Evolutionary conservation across 1,140 invertebrate genomes (phyloP), one percentile per base, ranked within the genome.

Genomic region (Drosophila seguyi): DNA sequence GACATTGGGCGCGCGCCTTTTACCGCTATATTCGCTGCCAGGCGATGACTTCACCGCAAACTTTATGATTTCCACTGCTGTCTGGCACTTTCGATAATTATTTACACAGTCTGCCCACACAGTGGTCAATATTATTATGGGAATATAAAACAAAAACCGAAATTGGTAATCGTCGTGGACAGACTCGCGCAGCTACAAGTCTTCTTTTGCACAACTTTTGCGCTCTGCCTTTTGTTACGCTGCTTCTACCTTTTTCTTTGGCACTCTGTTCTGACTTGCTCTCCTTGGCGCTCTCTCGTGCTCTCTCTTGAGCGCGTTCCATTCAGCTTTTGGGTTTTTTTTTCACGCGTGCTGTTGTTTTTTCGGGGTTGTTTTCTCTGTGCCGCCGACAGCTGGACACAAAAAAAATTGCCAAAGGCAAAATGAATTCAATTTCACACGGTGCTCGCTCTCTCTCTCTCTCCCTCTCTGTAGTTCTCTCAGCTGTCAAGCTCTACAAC

Each of bases 201-300:
- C 84, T 88, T 88, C 84, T 90, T 88, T 84, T 84, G 81, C 84
- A 90, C 84, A 88, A 88, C 73, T 87, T 78, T 81, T 78, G 72
- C 74, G 67, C 77, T 81, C 56, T 85, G 78, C 67, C 41, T 63
- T 86, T 81, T 88, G 79, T 71, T 87, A 79, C 84, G 69, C 66
- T 88, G 72, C 62, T 83, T 88, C 68, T 81, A 77, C 62, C 52
- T 25, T 79, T 79, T 58, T 78, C 84, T 55, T 67, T 63, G 58
- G 20, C 56, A 57, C 44, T 44, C 42, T 34, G 39, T 58, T 60
- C 47, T 36, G 18, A 8, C 50, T 16, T 22, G n/a, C 34, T 22
- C 52, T 53, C 52, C 11, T 20, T 38, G 45, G 27, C 36, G 31
- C 36, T 41, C 66, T 45, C 55, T 63, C 20, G 2, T 25, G 22